Evolutionary conservation across 2,113 vertebrate species (phyloP).

Genomic region (Chiloscyllium plagiosum): DNA sequence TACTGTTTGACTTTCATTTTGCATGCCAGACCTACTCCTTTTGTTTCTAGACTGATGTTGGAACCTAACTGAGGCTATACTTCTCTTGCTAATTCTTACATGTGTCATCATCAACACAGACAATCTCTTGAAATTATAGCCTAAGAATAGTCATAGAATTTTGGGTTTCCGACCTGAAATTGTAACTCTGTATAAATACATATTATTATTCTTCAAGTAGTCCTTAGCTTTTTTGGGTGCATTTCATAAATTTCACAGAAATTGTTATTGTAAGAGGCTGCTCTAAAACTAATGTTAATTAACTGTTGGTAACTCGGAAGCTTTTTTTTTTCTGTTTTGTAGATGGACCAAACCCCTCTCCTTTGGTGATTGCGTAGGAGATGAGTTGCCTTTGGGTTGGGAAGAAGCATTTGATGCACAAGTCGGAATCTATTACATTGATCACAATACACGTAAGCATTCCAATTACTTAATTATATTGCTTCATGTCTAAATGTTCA

Average conservation of each 20-base stretch:
- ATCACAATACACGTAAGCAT: conserved; percentile 95
- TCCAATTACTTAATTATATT: background rate
- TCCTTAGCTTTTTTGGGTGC: background rate
- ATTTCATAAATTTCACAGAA: background rate
- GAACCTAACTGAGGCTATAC: too few relatives aligned
- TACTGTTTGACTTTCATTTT: too few relatives aligned
- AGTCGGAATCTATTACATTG: conserved; percentile 91
- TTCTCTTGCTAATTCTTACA: too few relatives aligned
- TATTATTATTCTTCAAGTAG: background rate
- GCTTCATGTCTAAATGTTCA: background rate
- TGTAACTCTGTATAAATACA: background rate
- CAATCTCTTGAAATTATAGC: too few relatives aligned
- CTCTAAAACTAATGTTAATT: background rate
- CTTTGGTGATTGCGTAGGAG: conserved; percentile 95
- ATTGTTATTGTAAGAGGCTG: background rate
- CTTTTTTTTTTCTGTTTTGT: conserved; percentile 47
- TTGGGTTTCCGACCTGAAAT: too few relatives aligned
- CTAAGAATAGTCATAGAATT: too few relatives aligned
- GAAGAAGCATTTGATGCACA: conserved; percentile 88
- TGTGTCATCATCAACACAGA: too few relatives aligned
- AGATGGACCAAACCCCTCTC: conserved; percentile 96
- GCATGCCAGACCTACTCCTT: too few relatives aligned
- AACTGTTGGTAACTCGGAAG: background rate
- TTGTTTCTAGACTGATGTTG: too few relatives aligned
- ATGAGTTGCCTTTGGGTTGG: conserved; percentile 92